Base-by-base conservation (phyloP, 2,888 invertebrate genomes). In the Steinernema carpocapsae region DNA sequence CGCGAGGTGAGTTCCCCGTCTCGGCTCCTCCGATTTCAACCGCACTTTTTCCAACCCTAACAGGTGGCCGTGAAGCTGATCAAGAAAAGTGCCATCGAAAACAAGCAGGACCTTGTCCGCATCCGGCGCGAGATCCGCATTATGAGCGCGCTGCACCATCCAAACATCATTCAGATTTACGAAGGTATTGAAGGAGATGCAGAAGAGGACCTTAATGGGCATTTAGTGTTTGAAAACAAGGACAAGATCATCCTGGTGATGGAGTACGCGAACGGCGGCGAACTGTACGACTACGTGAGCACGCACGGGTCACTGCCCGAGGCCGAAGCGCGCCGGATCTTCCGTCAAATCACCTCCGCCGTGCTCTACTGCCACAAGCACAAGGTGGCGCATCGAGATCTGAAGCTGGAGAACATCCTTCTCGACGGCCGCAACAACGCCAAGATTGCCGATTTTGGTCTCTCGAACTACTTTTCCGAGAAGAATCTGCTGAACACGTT, bases 221-320 rank as follows among this genome's bases (percentile, higher is more conserved):
- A 37, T 37, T 37, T 37, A 95, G 97, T 99, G 85, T 99, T 99
- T 91, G 99, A 99, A 91, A 99, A 97, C 90, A 93, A 94, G 87
- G 97, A 99, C 90, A 96, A 97, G 91, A 97, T 99, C 92, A 96
- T 99, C 84, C 91, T 99, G 81, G 97, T 99, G 43, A 97, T 99
- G 97, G 97, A 99, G 90, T 97, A 96, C 89, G 97, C 97, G 80
- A 94, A 94, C 77, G 97, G 97, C 76, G 97, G 99, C 76, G 99
- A 99, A 90, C 91, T 99, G 42, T 99, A 97, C 88, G 97, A 97
- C 90, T 97, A 94, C 90, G 91, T 97, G 32, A 94, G 94, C 88
- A 82, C 82, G 51, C 91, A 93, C 82, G 95, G 95, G 90, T 93
- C 94, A 82, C 91, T 97, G 82, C 91, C 92, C 80, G 96, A 97